Evolutionary conservation across 2,797 vertebrate genomes (phyloP).

Genomic region (Erethizon dorsatum): DNA sequence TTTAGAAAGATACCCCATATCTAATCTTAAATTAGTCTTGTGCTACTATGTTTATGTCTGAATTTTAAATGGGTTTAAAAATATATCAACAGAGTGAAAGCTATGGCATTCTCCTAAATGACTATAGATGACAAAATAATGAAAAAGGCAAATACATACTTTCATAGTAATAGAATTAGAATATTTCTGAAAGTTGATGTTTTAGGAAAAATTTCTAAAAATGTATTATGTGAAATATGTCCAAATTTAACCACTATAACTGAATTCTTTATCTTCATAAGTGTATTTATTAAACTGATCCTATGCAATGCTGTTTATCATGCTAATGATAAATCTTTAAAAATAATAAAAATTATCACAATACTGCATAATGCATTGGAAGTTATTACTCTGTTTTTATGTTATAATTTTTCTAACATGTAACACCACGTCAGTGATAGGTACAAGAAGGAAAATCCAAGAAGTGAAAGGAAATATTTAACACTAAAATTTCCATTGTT

Average conservation of each 20-base stretch:
- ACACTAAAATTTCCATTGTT: neutral
- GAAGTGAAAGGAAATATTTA: neutral
- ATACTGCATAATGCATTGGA: neutral
- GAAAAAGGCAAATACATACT: slow-evolving; percentile 8
- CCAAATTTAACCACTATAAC: neutral
- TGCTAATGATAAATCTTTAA: neutral
- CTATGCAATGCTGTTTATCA: neutral
- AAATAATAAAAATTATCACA: neutral
- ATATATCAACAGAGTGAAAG: slow-evolving; percentile 54
- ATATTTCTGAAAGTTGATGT: neutral
- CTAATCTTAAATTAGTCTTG: slow-evolving; percentile 81
- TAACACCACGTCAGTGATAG: neutral
- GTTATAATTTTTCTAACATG: neutral
- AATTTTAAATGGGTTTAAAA: slow-evolving; percentile 62
- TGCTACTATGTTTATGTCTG: slow-evolving; percentile 78
- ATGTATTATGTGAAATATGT: neutral
- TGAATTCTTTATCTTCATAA: slow-evolving; percentile 40
- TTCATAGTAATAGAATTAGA: neutral
- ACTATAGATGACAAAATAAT: slow-evolving; percentile 53
- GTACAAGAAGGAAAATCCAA: neutral
- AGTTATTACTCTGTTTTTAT: slow-evolving; percentile 28
- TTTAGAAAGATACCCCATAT: slow-evolving; percentile 78
- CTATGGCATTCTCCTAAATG: slow-evolving; percentile 17
- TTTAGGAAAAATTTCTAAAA: neutral
- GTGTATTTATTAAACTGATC: neutral